Evolutionary conservation across 2,888 invertebrate species (phyloP), one percentile per base, ranked within the genome.

Genomic region (Acrobasis consociella): DNA sequence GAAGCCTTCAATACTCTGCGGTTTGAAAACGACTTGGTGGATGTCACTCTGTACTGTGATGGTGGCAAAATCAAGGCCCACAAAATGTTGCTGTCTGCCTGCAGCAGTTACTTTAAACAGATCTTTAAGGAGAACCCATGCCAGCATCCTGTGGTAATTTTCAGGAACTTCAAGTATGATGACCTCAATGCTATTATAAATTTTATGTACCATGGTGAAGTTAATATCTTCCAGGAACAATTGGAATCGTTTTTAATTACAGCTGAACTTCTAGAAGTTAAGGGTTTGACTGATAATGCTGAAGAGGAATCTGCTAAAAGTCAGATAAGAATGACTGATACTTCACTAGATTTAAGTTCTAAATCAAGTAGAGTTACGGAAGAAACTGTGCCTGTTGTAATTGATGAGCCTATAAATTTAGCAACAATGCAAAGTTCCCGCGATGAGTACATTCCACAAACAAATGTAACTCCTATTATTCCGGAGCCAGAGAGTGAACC

Each of bases 1-100:
- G 95, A 95, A 84, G 96, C 96, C 53, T 95, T 97, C 79, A 96
- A 96, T 84, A 94, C 95, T 69, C 93, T 97, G 69, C 94, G 94
- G 63, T 93, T 93, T 70, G 94, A 94, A 75, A 94, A 94, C 85
- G 95, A 94, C 88, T 94, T 97, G 68, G 96, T 97, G 62, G 97
- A 97, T 92, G 97, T 97, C 62, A 97, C 97, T 65, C 89, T 97
- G 68, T 96, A 96, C 83, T 97, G 97, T 80, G 97, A 97, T 83
- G 97, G 97, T 67, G 95, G 95, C 65, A 95, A 95, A 87, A 95
- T 97, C 70, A 95, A 95, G 77, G 97, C 97, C 49, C 97, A 97
- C 80, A 97, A 96, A 93, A 95, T 97, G 93, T 93, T 97, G 60
- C 91, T 97, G 22, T 96, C 97, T 0, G 97, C 97, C 8, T 97